Conservation (phyloP, 2,888 invertebrate genomes). For the Hyppa rectilinea region DNA sequence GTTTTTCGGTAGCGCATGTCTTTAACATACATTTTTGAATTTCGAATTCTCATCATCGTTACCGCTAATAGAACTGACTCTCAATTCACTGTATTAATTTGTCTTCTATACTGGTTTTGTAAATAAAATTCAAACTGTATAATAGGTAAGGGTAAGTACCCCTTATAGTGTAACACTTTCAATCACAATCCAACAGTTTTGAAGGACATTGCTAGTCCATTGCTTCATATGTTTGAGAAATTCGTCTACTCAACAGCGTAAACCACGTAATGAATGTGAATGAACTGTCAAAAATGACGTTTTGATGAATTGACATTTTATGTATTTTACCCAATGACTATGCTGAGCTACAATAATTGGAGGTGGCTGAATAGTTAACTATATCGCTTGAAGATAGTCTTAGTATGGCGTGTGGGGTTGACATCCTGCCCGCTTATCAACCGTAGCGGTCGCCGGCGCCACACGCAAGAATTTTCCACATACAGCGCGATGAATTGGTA, state of each 20-base stretch:
- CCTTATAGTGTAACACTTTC: no score
- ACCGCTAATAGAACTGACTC: background rate
- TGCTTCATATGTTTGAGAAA: no score
- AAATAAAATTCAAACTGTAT: background rate
- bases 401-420: constrained; percentile 36
- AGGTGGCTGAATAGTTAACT: background rate
- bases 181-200: no score
- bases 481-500: constrained; percentile 16
- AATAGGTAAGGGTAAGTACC: no score
- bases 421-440: constrained; percentile 51
- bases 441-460: constrained; percentile 32
- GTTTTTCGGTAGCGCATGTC: background rate
- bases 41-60: background rate
- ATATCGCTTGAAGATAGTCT: background rate
- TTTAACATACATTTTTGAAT: background rate
- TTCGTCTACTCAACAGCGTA: no score
- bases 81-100: background rate
- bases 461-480: constrained; percentile 47
- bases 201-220: no score
- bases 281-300: no score
- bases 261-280: no score
- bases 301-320: no score
- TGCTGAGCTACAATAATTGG: background rate
- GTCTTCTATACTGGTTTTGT: background rate
- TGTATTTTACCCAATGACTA: no score